These are phyloP conservation scores for Molothrus ater DNA, from an alignment of 2,797 vertebrate genomes.

Conservation along the genomic window DNA sequence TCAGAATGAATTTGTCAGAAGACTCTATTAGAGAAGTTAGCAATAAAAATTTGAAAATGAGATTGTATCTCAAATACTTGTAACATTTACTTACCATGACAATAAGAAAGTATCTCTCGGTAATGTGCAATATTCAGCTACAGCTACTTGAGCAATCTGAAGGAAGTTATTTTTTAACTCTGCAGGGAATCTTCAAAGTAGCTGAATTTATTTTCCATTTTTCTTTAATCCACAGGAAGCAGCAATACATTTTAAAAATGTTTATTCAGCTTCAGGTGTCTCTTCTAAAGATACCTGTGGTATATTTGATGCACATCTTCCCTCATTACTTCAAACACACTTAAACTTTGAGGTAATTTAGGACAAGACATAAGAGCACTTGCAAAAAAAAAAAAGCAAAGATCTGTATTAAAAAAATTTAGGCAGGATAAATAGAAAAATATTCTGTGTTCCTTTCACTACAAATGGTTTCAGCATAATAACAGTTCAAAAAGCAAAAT, in stretches of 20 bases:
- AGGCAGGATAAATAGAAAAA: constrained; percentile 74
- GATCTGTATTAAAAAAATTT: constrained; percentile 50
- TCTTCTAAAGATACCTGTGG: constrained; percentile 52
- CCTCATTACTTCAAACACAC: constrained; percentile 49
- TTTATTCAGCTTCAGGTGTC: constrained; percentile 66
- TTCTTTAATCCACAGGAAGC: constrained; percentile 41
- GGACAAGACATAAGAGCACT: constrained; percentile 21
- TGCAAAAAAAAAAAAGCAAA: constrained; percentile 36
- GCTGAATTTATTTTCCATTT: neutral
- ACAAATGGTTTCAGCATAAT: constrained; percentile 41
- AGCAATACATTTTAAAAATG: constrained; percentile 51
- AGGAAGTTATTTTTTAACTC: neutral
- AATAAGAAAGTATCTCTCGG: neutral
- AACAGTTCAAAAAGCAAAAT: constrained; percentile 54
- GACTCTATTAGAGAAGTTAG: neutral
- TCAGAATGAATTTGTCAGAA: neutral
- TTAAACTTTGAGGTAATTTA: constrained; percentile 68
- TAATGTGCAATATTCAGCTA: neutral
- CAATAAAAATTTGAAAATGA: neutral
- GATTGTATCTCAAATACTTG: neutral
- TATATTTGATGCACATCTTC: constrained; percentile 46
- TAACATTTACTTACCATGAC: neutral
- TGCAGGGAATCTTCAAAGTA: neutral
- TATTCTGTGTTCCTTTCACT: constrained; percentile 40
- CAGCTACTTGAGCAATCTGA: neutral